Evolutionary conservation across 2,888 invertebrate genomes (phyloP).

Genomic region (Pammene fasciana): DNA sequence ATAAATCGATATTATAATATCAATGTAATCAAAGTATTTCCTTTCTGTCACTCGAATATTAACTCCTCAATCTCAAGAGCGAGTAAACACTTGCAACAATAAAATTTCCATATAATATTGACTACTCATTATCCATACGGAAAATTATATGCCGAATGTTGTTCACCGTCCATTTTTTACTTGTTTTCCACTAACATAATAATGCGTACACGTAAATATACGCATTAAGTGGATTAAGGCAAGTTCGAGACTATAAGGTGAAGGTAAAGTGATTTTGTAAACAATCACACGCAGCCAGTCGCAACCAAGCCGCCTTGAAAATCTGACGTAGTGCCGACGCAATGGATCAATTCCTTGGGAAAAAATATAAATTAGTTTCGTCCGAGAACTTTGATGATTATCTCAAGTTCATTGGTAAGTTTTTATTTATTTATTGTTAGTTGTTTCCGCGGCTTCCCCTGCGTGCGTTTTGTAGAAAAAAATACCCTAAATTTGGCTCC

Average conservation of each 20-base stretch:
- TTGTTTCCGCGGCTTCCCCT: background rate
- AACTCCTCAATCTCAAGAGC: background rate
- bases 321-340: background rate
- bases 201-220: background rate
- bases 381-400: conserved; percentile 28
- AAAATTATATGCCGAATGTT: background rate
- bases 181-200: background rate
- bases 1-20: background rate
- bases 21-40: background rate
- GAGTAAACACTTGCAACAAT: background rate
- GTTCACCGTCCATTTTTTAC: background rate
- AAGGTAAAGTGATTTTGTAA: conserved; percentile 4
- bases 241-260: conserved; percentile 10
- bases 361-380: conserved; percentile 23
- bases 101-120: background rate
- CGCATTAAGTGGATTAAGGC: background rate
- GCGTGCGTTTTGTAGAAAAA: background rate
- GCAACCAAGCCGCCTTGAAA: conserved; percentile 3
- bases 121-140: background rate
- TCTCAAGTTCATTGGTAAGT: conserved; percentile 24
- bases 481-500: too few species aligned
- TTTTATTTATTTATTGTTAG: background rate
- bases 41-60: too few species aligned
- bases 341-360: conserved; percentile 22
- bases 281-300: conserved; percentile 12